Conservation (phyloP, 2,888 invertebrate species). For the Cabera pusaria region DNA sequence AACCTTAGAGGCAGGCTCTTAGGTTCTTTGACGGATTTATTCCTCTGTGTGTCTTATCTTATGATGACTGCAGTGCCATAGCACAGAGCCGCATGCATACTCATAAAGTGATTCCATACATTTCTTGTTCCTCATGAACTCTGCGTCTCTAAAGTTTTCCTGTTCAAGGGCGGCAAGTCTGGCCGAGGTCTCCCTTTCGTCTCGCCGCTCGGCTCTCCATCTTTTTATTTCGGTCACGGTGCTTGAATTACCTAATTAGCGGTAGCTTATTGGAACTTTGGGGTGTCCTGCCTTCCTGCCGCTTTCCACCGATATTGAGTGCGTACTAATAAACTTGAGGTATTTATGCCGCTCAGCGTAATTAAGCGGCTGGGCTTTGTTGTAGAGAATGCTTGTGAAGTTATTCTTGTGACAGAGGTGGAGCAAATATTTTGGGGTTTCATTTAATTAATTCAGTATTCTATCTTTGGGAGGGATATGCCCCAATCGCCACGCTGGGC, state of each 20-base stretch:
- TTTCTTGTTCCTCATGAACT: slow-evolving; percentile 23
- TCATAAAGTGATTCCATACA: slow-evolving; percentile 9
- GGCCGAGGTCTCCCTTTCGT: slow-evolving; percentile 49
- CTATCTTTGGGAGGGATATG: no score
- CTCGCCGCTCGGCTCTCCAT: slow-evolving; percentile 61
- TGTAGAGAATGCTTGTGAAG: no score
- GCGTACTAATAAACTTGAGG: slow-evolving; percentile 45
- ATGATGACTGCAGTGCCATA: no score
- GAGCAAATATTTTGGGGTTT: no score
- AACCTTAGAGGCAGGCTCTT: no score
- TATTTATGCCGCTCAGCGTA: slow-evolving; percentile 35
- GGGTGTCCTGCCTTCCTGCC: slow-evolving; percentile 56
- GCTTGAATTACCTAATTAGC: slow-evolving; percentile 78
- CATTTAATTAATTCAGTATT: no score
- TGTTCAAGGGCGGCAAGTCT: slow-evolving; percentile 7
- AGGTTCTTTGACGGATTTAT: no score
- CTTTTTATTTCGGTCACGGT: slow-evolving; percentile 74
- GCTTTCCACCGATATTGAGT: slow-evolving; percentile 58
- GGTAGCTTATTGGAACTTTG: slow-evolving; percentile 64
- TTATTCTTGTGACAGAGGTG: no score
- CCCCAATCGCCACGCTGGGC: no score
- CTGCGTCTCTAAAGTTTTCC: no score
- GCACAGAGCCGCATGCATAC: no score
- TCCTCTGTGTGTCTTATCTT: no score
- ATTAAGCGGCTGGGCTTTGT: slow-evolving; percentile 30